Percentiles rank a stretch among this genome's conserved stretches.
phyloP scores from a whole-genome alignment of 2,888 invertebrate species.

The Tenthredo livida region DNA sequence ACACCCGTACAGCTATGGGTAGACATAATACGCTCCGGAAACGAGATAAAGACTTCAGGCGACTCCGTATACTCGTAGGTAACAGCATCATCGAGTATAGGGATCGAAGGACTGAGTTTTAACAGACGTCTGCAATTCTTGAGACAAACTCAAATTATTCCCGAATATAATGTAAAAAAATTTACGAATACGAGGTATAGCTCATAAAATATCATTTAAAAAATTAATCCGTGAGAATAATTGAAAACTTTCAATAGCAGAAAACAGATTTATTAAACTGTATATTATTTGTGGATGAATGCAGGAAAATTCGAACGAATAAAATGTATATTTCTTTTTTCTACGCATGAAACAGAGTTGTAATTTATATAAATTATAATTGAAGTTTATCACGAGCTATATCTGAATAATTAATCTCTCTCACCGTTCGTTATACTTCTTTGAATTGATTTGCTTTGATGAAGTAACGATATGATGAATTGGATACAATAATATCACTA shows the following conservation, averaged over 20 bases:
- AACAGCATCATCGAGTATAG: conserved; percentile 5
- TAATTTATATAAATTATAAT: background rate
- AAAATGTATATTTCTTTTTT: too few relatives aligned
- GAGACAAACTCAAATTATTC: background rate
- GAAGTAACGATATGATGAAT: background rate
- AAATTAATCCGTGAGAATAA: background rate
- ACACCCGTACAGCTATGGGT: conserved; percentile 64
- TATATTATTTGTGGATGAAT: too few relatives aligned
- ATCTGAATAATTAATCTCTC: background rate
- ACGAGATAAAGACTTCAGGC: conserved; percentile 66
- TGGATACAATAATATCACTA: background rate
- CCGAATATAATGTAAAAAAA: background rate
- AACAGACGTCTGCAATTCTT: background rate
- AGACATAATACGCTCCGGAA: conserved; percentile 74
- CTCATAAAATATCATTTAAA: background rate
- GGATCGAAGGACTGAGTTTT: background rate
- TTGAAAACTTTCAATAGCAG: background rate
- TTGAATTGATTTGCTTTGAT: background rate
- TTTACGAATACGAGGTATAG: background rate
- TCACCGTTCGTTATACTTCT: background rate
- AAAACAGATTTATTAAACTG: too few relatives aligned
- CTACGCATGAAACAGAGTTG: background rate
- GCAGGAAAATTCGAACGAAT: background rate
- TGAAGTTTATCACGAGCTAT: background rate
- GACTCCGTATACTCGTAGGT: conserved; percentile 24